These are phyloP conservation scores for Oegoconia quadripuncta DNA, from an alignment of 2,888 invertebrate genomes.

Conservation along the genomic window DNA sequence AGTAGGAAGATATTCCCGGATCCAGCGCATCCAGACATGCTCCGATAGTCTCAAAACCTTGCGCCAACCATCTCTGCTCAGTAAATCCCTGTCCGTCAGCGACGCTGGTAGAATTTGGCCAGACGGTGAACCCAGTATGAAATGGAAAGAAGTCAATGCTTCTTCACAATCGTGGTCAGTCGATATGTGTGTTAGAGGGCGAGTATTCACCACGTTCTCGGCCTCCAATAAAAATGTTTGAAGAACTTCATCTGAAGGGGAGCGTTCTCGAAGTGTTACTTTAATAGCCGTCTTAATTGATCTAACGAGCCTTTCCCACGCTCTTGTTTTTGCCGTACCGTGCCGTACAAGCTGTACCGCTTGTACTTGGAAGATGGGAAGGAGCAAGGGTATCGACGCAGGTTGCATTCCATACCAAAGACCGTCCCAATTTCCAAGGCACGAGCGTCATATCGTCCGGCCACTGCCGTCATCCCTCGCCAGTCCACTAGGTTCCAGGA, in stretches of 20 bases:
- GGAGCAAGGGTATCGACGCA: no score
- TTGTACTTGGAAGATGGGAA: no score
- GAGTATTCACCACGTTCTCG: slow-evolving; percentile 12
- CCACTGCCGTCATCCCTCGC: no score
- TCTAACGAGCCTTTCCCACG: slow-evolving; percentile 17
- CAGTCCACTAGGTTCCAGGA: no score
- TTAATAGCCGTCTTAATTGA: slow-evolving; percentile 10
- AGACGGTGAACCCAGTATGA: slow-evolving; percentile 1
- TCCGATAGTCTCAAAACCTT: slow-evolving; percentile 13
- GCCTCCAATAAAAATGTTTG: slow-evolving; percentile 13
- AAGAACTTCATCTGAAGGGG: slow-evolving; percentile 12
- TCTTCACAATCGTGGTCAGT: slow-evolving; percentile 4
- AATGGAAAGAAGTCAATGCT: slow-evolving; percentile 11
- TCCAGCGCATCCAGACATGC: slow-evolving; percentile 17
- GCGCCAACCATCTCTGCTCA: slow-evolving; percentile 3
- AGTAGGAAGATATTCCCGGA: slow-evolving; percentile 14
- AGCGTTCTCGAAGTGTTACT: slow-evolving; percentile 5
- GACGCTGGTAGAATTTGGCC: neutral
- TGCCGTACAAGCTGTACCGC: no score
- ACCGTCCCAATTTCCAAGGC: no score
- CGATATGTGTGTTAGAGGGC: slow-evolving; percentile 13
- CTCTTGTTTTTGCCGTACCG: no score
- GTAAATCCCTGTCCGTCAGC: neutral
- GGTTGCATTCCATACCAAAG: no score
- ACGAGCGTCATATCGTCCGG: no score